Base-by-base conservation (phyloP, 2,888 invertebrate genomes). In the Lissocephala sabroskyi region DNA sequence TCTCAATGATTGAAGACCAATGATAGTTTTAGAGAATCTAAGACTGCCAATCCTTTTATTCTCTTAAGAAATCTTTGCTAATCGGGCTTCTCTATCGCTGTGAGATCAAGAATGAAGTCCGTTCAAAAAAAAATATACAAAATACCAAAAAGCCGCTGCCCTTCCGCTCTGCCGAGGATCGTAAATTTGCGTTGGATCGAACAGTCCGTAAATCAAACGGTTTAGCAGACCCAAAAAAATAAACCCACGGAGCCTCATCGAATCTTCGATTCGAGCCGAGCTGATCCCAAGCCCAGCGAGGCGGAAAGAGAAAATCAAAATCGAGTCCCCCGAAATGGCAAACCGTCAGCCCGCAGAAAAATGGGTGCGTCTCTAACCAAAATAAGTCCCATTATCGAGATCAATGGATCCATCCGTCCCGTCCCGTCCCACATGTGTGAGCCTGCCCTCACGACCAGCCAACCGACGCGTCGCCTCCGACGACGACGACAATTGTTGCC, bases 351-450 rank as follows among this genome's bases (percentile, higher is more conserved):
- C 51, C 41, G 55, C 54, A 43, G 19, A 59, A 68, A 80, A 75
- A 80, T 79, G 75, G 80, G 81, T 81, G 81, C 77, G 81, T 59
- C 59, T 30, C 52, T 51, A 54, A 55, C 65, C 65, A 65, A 79
- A 75, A n/a, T n/a, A n/a, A n/a, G n/a, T n/a, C 79, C 79, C 77
- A 81, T 81, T 81, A 81, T 79, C 80, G 80, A 75, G 71, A 73
- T 74, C 76, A 77, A 80, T 79, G 75, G 79, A 80, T 80, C 77
- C 77, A 54, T 11, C 53, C 60, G 52, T 51, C 19, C 43, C 41
- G 44, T 46, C 43, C 30, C 30, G 36, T 33, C 49, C 41, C 59
- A 59, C 56, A 73, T 62, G 56, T 59, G 55, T 45, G 51, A 51
- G 59, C 51, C 56, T 52, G 49, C 55, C 47, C 49, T 37, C 49